phyloP scores from a whole-genome alignment of 1,140 invertebrate genomes.

The Helicoverpa armigera region DNA sequence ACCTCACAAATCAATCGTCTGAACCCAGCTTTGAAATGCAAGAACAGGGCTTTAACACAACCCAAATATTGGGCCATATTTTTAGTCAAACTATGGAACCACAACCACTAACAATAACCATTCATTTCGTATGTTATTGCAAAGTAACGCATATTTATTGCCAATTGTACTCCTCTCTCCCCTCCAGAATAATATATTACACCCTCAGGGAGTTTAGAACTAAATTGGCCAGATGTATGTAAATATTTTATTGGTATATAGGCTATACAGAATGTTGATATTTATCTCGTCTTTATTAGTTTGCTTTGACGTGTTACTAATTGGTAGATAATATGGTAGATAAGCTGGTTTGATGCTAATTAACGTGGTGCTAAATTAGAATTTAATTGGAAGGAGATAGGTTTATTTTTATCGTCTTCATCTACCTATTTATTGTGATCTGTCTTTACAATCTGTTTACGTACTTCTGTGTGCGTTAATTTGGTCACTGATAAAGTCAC shows the following conservation, averaged over 20 bases:
- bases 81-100: conserved; percentile 32
- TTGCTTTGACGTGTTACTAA: conserved; percentile 20
- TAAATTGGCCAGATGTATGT: conserved; percentile 52
- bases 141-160: conserved; percentile 56
- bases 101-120: conserved; percentile 49
- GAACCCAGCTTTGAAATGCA: conserved; percentile 12
- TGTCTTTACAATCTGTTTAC: no score
- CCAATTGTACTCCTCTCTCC: conserved; percentile 42
- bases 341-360: not conserved
- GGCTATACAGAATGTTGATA: not conserved
- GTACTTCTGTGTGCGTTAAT: no score
- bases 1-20: conserved; percentile 19
- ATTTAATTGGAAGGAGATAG: conserved; percentile 17
- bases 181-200: conserved; percentile 41
- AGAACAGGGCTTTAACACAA: conserved; percentile 23
- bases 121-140: conserved; percentile 53
- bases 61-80: conserved; percentile 36
- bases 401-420: no score
- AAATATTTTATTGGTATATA: conserved; percentile 47
- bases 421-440: no score
- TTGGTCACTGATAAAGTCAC: no score
- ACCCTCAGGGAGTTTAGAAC: conserved; percentile 45
- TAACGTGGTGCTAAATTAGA: conserved; percentile 12
- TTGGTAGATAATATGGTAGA: conserved; percentile 13
- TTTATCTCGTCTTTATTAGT: conserved; percentile 43